Conservation (phyloP, 2,888 invertebrate species). For the Drosophila dives region DNA sequence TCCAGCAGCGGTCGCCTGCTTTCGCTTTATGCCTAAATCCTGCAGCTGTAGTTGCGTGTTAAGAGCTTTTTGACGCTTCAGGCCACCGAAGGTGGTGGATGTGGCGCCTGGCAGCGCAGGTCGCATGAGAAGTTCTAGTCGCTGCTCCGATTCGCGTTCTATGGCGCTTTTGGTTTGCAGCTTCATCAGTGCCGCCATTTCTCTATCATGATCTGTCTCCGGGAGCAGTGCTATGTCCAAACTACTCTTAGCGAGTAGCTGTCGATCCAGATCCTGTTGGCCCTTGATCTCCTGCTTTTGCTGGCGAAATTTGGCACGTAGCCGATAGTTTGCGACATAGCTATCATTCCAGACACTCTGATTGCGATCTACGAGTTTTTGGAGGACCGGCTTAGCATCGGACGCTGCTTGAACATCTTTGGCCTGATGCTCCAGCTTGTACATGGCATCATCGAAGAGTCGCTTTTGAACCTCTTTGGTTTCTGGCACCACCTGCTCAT, state of each 20-base stretch:
- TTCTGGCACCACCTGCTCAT: slow-evolving; percentile 96
- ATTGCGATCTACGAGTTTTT: slow-evolving; percentile 91
- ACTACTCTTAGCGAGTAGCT: slow-evolving; percentile 90
- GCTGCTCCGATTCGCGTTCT: slow-evolving; percentile 86
- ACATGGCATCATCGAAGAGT: slow-evolving; percentile 98
- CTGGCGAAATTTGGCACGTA: slow-evolving; percentile 92
- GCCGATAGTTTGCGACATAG: slow-evolving; percentile 94
- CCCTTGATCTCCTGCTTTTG: slow-evolving; percentile 91
- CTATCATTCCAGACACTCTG: slow-evolving; percentile 95
- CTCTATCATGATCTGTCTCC: slow-evolving; percentile 92
- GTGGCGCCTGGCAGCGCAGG: slow-evolving; percentile 87
- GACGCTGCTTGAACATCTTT: slow-evolving; percentile 91
- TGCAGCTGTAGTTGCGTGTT: slow-evolving; percentile 75
- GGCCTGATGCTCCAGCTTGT: slow-evolving; percentile 95
- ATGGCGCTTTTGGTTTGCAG: slow-evolving; percentile 88
- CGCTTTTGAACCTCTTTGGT: slow-evolving; percentile 95
- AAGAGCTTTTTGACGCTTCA: slow-evolving; percentile 86
- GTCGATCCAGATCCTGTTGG: slow-evolving; percentile 88
- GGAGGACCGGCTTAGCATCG: slow-evolving; percentile 90
- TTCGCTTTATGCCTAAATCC: slow-evolving; percentile 83
- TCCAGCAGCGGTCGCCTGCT: slow-evolving; percentile 3
- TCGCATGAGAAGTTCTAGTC: slow-evolving; percentile 86
- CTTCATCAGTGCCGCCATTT: slow-evolving; percentile 91
- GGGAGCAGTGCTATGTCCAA: slow-evolving; percentile 91
- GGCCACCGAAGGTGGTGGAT: slow-evolving; percentile 86